Evolutionary conservation across 2,888 invertebrate genomes (phyloP).

Genomic region (Caenorhabditis zanzibari): DNA sequence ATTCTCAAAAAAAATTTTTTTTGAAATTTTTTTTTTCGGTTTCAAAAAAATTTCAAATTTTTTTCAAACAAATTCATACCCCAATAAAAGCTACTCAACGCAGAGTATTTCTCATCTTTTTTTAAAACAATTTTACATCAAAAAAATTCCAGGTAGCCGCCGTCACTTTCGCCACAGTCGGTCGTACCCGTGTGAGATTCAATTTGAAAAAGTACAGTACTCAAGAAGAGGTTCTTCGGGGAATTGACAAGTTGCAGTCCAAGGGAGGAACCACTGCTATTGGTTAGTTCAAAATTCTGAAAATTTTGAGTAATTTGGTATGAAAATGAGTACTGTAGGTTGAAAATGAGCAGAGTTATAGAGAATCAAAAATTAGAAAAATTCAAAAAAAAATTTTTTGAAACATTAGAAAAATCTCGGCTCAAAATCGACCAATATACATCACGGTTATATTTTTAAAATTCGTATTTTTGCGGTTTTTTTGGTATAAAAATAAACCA

Average conservation of each 20-base stretch:
- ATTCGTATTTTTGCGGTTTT: too few species aligned
- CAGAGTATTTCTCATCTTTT: too few species aligned
- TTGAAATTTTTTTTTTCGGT: too few species aligned
- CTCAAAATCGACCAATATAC: too few species aligned
- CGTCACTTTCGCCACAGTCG: slow-evolving; percentile 80
- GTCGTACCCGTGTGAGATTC: slow-evolving; percentile 80
- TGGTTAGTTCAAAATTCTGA: slow-evolving; percentile 39
- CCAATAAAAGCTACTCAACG: too few species aligned
- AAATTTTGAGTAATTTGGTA: background rate
- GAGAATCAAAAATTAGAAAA: background rate
- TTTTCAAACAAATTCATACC: too few species aligned
- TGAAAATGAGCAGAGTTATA: background rate
- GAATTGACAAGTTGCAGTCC: slow-evolving; percentile 74
- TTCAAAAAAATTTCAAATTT: background rate
- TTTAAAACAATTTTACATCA: background rate
- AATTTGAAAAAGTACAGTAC: slow-evolving; percentile 77
- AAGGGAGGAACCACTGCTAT: slow-evolving; percentile 82
- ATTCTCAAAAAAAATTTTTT: too few species aligned
- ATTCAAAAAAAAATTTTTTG: background rate
- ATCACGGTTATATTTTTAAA: too few species aligned
- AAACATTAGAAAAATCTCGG: too few species aligned
- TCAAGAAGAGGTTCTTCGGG: slow-evolving; percentile 76
- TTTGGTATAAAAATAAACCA: too few species aligned
- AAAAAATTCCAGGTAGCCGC: slow-evolving; percentile 73
- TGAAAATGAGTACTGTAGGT: background rate